phyloP scores from a whole-genome alignment of 1,140 invertebrate genomes.

The Cyrtorhinus lividipennis region DNA sequence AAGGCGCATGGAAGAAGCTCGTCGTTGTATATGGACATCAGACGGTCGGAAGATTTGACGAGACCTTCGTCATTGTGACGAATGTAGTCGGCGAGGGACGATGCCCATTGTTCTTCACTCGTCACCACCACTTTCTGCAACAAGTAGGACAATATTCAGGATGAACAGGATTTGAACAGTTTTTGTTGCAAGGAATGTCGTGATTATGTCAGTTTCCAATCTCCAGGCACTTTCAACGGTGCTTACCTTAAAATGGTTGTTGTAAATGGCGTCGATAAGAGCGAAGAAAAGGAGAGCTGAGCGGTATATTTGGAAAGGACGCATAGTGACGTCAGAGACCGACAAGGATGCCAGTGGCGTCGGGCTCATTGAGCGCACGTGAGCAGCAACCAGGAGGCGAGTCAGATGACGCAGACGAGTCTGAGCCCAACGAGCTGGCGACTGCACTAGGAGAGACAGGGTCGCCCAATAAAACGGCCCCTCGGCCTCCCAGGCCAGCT shows the following conservation, averaged over 20 bases:
- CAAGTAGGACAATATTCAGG: slow-evolving; percentile 18
- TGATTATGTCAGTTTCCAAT: too few relatives aligned
- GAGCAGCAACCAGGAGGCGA: slow-evolving; percentile 61
- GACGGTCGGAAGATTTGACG: slow-evolving; percentile 69
- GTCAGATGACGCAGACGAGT: slow-evolving; percentile 55
- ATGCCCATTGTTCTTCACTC: slow-evolving; percentile 70
- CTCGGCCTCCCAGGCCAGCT: slow-evolving; percentile 75
- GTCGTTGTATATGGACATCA: slow-evolving; percentile 68
- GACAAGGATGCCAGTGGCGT: slow-evolving; percentile 32
- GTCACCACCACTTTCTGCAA: slow-evolving; percentile 56
- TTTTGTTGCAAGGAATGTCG: too few relatives aligned
- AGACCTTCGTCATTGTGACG: slow-evolving; percentile 82
- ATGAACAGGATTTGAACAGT: too few relatives aligned
- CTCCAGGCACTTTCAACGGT: too few relatives aligned
- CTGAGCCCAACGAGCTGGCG: slow-evolving; percentile 51
- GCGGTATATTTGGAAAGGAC: slow-evolving; percentile 73
- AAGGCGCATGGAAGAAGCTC: slow-evolving; percentile 80
- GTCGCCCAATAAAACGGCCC: slow-evolving; percentile 75
- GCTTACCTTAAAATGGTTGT: slow-evolving; percentile 56
- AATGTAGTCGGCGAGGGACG: slow-evolving; percentile 79
- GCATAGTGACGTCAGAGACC: slow-evolving; percentile 28
- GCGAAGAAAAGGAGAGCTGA: slow-evolving; percentile 72
- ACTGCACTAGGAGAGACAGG: slow-evolving; percentile 62
- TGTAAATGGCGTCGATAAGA: slow-evolving; percentile 60
- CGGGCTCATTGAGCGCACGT: slow-evolving; percentile 49